A percentile compares a stretch with the other conserved stretches of the same genome.
Evolutionary conservation across 92 coral and sea anemone genomes (phyloP).

Genomic region (Pocillopora meandrina): DNA sequence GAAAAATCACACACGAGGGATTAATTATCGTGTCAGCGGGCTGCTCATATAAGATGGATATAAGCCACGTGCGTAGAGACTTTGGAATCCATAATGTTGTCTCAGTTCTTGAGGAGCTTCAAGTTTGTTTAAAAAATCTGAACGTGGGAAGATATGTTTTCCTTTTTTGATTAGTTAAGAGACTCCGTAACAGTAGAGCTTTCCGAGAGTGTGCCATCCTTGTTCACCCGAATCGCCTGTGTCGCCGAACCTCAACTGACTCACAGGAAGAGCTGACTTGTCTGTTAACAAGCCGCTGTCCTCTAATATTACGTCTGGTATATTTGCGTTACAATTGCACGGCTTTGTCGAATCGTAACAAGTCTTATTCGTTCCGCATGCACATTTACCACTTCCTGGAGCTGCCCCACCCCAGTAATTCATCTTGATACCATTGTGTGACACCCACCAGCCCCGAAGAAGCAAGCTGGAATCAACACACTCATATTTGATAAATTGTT

Average conservation of each 20-base stretch:
- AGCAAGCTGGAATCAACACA: neutral
- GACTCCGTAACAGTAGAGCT: conserved; percentile 29
- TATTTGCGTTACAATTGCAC: conserved; percentile 19
- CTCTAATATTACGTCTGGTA: neutral
- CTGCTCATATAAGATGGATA: no score
- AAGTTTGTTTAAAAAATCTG: neutral
- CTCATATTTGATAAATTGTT: conserved; percentile 18
- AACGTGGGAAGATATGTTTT: neutral
- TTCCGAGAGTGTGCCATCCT: conserved; percentile 51
- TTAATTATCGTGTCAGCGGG: no score
- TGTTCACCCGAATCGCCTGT: neutral
- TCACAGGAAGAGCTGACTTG: conserved; percentile 28
- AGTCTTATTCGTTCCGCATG: conserved; percentile 20
- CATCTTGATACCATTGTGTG: conserved; percentile 23
- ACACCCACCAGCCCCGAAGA: conserved; percentile 24
- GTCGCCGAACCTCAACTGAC: conserved; percentile 42
- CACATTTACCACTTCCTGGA: conserved; percentile 31
- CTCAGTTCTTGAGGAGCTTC: no score
- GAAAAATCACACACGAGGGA: no score
- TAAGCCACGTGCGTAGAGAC: no score
- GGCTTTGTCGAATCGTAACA: no score
- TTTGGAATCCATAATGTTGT: no score
- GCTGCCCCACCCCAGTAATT: conserved; percentile 31
- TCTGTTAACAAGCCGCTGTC: conserved; percentile 37
- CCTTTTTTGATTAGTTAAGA: neutral